Evolutionary conservation across 2,888 invertebrate genomes (phyloP).

Genomic region (Syrphus vitripennis): DNA sequence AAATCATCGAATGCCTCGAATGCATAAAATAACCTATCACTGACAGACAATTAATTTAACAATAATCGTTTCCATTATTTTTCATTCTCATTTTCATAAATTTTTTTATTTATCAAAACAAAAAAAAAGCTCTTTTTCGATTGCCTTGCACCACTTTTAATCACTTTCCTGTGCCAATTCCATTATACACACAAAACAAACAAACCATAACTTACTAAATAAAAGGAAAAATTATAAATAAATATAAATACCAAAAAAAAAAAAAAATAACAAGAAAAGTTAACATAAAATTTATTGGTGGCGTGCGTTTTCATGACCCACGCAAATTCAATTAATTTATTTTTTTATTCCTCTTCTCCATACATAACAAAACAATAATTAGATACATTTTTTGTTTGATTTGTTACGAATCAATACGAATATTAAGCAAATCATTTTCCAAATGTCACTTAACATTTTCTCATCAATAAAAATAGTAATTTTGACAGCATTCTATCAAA

Average conservation of each 20-base stretch:
- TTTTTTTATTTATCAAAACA: neutral
- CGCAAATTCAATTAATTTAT: constrained; percentile 14
- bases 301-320: constrained; percentile 23
- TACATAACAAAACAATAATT: neutral
- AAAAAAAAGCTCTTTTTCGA: constrained; percentile 21
- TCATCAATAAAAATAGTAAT: constrained; percentile 4
- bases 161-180: constrained; percentile 42
- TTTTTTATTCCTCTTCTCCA: neutral
- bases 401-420: constrained; percentile 36
- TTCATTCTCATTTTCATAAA: neutral
- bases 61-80: constrained; percentile 12
- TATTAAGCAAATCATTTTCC: constrained; percentile 34
- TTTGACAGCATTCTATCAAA: neutral
- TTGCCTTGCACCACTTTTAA: constrained; percentile 55
- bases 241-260: neutral
- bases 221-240: neutral
- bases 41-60: constrained; percentile 4
- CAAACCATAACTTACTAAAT: neutral
- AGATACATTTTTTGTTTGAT: neutral
- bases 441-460: constrained; percentile 39
- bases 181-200: constrained; percentile 15
- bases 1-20: neutral
- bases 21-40: neutral
- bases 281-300: constrained; percentile 25
- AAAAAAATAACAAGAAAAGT: constrained; percentile 2